Evolutionary conservation across 2,797 vertebrate genomes (phyloP).

Genomic region (Cuniculus paca): DNA sequence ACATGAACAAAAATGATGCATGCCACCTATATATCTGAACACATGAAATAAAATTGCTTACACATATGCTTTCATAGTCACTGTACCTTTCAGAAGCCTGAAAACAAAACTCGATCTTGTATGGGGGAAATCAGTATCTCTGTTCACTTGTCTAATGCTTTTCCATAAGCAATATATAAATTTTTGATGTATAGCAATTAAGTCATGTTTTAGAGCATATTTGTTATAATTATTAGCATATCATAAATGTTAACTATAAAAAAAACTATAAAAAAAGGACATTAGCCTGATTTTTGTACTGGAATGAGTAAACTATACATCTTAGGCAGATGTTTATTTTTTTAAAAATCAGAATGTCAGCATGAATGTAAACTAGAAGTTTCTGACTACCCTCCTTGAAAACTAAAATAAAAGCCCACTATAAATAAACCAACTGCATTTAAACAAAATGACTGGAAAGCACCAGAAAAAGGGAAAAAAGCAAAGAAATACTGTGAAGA

Average conservation of each 20-base stretch:
- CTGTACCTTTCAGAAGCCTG: not conserved
- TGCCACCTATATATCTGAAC: not conserved
- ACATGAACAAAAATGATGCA: not conserved
- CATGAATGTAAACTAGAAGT: not conserved
- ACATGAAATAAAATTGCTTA: not conserved
- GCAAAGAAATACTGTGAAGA: not conserved
- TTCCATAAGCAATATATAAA: not conserved
- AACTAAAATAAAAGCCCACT: not conserved
- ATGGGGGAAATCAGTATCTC: not conserved
- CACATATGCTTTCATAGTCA: not conserved
- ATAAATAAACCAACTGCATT: not conserved
- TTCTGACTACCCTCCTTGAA: not conserved
- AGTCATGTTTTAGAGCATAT: not conserved
- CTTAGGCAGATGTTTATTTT: not conserved
- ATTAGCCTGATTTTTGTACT: not conserved
- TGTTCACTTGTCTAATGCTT: not conserved
- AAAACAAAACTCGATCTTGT: not conserved
- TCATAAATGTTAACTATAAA: not conserved
- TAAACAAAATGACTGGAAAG: not conserved
- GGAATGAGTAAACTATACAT: not conserved
- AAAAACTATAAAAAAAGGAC: too few species aligned
- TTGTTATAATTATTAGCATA: not conserved
- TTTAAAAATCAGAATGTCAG: not conserved
- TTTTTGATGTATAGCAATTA: not conserved
- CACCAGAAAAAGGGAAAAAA: not conserved